phyloP scores from a whole-genome alignment of 2,797 vertebrate species.

The Poliocrania exsul region DNA sequence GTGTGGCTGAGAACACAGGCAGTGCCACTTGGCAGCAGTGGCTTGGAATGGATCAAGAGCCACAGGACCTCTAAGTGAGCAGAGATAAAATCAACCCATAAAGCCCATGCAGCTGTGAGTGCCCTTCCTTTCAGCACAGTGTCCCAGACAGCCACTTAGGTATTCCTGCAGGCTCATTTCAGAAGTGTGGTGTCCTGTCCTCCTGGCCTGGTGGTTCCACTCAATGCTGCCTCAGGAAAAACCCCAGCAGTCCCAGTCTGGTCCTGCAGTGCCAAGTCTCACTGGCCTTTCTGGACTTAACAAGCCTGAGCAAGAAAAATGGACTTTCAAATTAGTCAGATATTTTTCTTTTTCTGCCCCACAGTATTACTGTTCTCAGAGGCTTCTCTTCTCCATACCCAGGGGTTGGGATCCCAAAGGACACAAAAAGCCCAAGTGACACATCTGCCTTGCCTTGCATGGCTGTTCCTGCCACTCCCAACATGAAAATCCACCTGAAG shows the following conservation, averaged over 20 bases:
- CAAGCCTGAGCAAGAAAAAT: background rate
- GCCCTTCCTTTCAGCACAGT: conserved; percentile 16
- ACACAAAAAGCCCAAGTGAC: background rate
- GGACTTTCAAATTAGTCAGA: background rate
- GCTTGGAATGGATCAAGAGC: conserved; percentile 9
- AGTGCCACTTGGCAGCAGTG: background rate
- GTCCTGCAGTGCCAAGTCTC: background rate
- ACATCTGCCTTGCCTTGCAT: background rate
- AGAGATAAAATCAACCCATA: conserved; percentile 36
- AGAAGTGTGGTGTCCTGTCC: background rate
- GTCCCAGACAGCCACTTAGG: background rate
- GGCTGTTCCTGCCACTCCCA: background rate
- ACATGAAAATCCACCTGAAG: background rate
- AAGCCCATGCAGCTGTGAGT: background rate
- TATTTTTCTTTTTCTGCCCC: background rate
- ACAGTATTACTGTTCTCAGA: background rate
- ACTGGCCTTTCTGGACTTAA: background rate
- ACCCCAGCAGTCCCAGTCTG: background rate
- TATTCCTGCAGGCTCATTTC: background rate
- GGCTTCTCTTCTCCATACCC: background rate
- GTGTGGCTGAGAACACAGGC: background rate
- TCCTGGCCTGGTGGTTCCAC: conserved; percentile 10
- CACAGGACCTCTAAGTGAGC: background rate
- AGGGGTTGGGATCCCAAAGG: background rate
- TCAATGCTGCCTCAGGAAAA: conserved; percentile 13